Evolutionary conservation across 2,888 invertebrate genomes (phyloP).

Genomic region (Phyllotreta striolata): DNA sequence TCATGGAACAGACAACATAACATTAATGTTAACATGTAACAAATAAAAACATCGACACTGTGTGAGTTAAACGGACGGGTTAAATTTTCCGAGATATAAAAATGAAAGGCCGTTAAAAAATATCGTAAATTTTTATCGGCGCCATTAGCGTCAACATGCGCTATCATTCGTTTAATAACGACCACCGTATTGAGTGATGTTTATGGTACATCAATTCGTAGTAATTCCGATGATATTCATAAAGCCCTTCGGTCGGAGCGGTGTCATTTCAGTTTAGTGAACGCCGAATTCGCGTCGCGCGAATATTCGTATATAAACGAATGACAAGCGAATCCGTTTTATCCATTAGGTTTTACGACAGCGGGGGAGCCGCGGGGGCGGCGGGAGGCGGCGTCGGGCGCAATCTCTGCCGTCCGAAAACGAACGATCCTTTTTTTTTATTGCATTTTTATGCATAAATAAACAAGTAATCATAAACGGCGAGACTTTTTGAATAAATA

Average conservation of each 20-base stretch:
- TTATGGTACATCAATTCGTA: constrained; percentile 15
- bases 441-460: no score
- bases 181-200: constrained; percentile 12
- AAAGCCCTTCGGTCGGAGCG: constrained; percentile 17
- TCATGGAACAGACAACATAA: no score
- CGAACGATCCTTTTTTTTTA: no score
- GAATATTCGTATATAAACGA: constrained; percentile 14
- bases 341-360: constrained; percentile 12
- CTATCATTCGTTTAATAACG: constrained; percentile 12
- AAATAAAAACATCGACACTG: no score
- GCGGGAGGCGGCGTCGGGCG: neutral
- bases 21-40: no score
- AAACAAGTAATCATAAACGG: no score
- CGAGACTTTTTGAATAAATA: no score
- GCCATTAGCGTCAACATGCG: constrained; percentile 2
- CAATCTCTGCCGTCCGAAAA: neutral
- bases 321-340: constrained; percentile 23
- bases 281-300: constrained; percentile 22
- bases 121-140: neutral
- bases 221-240: constrained; percentile 17
- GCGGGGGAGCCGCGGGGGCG: neutral
- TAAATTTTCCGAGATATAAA: neutral
- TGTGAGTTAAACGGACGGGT: neutral
- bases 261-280: constrained; percentile 28
- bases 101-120: neutral